Conservation (phyloP, 2,113 vertebrate genomes). For the Hymenochirus boettgeri region DNA sequence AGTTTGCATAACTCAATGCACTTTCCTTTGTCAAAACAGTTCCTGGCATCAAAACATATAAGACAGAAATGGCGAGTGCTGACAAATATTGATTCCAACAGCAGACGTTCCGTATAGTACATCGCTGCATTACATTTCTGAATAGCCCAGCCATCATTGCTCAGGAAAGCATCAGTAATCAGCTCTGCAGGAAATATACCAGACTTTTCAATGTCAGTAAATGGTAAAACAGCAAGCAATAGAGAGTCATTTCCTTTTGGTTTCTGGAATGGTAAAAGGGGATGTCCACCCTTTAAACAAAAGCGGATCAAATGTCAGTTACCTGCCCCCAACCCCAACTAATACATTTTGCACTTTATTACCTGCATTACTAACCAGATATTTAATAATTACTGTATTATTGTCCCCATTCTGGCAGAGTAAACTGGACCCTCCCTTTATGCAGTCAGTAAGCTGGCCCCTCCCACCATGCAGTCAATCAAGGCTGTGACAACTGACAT, state of each 20-base stretch:
- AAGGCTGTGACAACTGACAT: no score
- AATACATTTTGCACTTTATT: no score
- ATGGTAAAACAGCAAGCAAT: background rate
- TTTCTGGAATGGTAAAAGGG: background rate
- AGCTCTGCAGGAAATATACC: background rate
- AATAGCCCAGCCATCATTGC: constrained; percentile 1
- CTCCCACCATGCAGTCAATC: no score
- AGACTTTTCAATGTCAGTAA: background rate
- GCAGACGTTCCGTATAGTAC: background rate
- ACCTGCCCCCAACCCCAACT: no score
- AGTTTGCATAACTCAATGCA: constrained; percentile 12
- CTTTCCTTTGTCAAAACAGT: constrained; percentile 22
- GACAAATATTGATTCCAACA: constrained; percentile 10
- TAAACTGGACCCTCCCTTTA: no score
- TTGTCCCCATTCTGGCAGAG: no score
- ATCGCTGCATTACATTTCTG: background rate
- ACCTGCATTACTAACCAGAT: no score
- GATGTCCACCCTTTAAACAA: no score
- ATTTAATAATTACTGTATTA: no score
- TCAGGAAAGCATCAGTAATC: background rate
- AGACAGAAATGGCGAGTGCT: constrained; percentile 4
- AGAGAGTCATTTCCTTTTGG: background rate
- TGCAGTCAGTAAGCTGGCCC: no score
- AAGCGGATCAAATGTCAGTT: no score
- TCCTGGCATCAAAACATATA: constrained; percentile 10